Evolutionary conservation across 1,140 invertebrate genomes (phyloP).

Genomic region (Pseudomyrmex dendroicus): DNA sequence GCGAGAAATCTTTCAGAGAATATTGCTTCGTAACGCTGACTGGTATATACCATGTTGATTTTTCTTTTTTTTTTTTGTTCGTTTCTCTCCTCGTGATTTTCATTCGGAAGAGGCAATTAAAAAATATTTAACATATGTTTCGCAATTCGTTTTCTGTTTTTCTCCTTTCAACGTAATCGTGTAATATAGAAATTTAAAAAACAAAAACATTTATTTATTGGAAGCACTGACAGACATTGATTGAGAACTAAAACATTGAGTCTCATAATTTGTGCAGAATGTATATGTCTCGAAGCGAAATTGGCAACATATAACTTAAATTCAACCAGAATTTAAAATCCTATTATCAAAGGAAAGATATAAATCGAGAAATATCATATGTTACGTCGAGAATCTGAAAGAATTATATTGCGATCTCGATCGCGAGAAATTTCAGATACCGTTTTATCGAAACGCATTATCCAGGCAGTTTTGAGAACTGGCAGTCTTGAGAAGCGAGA

Average conservation of each 20-base stretch:
- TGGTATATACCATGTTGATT: background rate
- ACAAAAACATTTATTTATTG: constrained; percentile 3
- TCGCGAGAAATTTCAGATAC: constrained; percentile 44
- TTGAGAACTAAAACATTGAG: background rate
- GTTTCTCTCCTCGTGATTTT: too few relatives aligned
- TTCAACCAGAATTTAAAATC: constrained; percentile 30
- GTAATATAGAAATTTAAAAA: background rate
- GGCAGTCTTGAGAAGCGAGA: constrained; percentile 9
- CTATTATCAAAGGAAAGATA: constrained; percentile 33
- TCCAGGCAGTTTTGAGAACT: constrained; percentile 13
- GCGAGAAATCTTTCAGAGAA: constrained; percentile 3
- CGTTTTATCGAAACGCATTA: constrained; percentile 49
- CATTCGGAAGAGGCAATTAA: background rate
- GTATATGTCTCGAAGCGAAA: background rate
- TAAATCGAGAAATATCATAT: constrained; percentile 16
- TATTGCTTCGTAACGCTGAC: background rate
- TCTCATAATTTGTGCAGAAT: too few relatives aligned
- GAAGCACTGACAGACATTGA: background rate
- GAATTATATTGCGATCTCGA: constrained; percentile 22
- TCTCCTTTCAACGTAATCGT: background rate
- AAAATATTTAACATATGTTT: background rate
- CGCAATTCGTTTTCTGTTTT: background rate
- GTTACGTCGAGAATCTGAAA: constrained; percentile 6
- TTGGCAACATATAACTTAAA: constrained; percentile 19
- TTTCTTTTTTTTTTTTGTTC: background rate